Percentiles rank a stretch among this genome's conserved stretches.
Conservation (phyloP, 2,888 invertebrate genomes). For the Mystacides longicornis region DNA sequence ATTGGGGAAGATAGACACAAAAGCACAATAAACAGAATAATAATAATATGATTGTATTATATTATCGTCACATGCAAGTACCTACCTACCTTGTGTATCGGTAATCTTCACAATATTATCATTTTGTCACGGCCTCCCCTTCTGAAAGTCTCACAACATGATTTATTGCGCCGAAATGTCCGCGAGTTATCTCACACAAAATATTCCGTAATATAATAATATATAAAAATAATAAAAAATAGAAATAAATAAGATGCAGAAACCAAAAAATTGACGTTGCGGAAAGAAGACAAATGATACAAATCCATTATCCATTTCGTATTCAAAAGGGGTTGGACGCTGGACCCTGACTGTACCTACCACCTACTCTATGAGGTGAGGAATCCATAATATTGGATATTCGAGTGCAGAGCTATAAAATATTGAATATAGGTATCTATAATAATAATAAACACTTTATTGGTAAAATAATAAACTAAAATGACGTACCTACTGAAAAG, state of each 20-base stretch:
- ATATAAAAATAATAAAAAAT: neutral
- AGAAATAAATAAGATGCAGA: conserved; percentile 9
- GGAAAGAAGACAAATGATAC: conserved; percentile 22
- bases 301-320: conserved; percentile 19
- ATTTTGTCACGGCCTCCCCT: neutral
- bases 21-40: neutral
- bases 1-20: neutral
- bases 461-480: too few species aligned
- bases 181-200: conserved; percentile 6
- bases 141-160: neutral
- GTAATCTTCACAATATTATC: conserved; percentile 1
- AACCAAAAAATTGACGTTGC: conserved; percentile 7
- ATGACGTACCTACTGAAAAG: too few species aligned
- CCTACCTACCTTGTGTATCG: neutral
- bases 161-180: neutral
- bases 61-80: too few species aligned
- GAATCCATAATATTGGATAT: too few species aligned
- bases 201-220: conserved; percentile 11
- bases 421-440: too few species aligned
- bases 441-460: too few species aligned
- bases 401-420: too few species aligned
- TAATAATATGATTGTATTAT: neutral
- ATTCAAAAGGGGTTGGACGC: conserved; percentile 3
- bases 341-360: neutral
- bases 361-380: too few species aligned